Evolutionary conservation across 2,888 invertebrate genomes (phyloP), one percentile per base, ranked within the genome.

Genomic region (Perithous albicinctus): DNA sequence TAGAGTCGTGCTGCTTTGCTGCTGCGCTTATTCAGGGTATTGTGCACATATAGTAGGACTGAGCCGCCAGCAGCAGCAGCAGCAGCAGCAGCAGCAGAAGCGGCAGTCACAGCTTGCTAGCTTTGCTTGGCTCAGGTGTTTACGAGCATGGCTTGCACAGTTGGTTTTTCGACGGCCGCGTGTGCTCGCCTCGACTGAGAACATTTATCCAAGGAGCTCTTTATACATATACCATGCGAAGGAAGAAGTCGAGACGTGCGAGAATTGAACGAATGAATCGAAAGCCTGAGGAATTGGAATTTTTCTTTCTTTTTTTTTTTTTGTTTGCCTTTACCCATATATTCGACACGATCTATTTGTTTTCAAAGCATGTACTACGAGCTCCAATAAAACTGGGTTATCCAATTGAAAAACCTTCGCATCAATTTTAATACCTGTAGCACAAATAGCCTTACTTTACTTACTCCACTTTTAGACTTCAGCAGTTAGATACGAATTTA

Each of bases 1-100:
- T 84, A 84, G n/a, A n/a, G 82, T 70, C 72, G 80, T 81, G 82
- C 78, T 80, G 84, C 81, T 82, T 85, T 70, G 76, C 26, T 61
- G 67, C 80, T 63, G 67, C 70, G 63, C 80, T 77, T 80, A 70
- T 64, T 61, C 66, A 38, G 67, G 76, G 72, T 72, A 82, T 80
- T 72, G 80, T 82, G 15, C n/a, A n/a, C n/a, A 29, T 29, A 29
- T 29, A 2, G 5, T 29, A 4, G 29, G 3, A 29, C 2, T 5
- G 29, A 56, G 41, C 18, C 6, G 12, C 20, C 20, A 7, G 51
- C 46, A 78, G 54, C 54, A 59, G 56, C 38, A 32, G 43, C 48
- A 76, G 72, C 43, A 70, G 48, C 51, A 59, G 48, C 51, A n/a
- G n/a, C 20, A 7, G 51, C 46, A 78, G 54, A 41, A 59, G 56